Base-by-base conservation (phyloP, 2,113 vertebrate species). In the Bostrychus sinensis region DNA sequence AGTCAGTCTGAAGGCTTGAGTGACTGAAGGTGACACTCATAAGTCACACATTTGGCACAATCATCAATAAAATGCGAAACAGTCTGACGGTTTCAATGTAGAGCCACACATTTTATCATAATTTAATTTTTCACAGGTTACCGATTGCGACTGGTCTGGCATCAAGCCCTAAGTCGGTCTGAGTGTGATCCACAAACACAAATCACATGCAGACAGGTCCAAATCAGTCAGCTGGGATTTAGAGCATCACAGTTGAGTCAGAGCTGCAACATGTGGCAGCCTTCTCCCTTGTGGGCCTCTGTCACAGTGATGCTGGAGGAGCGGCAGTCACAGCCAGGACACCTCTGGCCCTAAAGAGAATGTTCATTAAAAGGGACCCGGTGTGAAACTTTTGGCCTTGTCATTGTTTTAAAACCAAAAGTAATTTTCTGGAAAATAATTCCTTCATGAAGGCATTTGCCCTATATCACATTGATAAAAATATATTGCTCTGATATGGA, bases 251-350 rank as follows among this genome's bases (percentile, higher is more conserved):
- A 30, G 66, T 51, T 70, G 76, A 78, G 46, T 64, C 72, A 56
- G 36, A 46, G 53, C 56, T 43, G 39, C 20, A 48, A 17, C 59
- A 64, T 62, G 59, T 36, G 70, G 57, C 81, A 70, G 62, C 77
- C 53, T 62, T 46, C 37, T 53, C 53, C 75, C 68, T 66, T 9
- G 48, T 56, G 66, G 67, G 20, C 54, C 53, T 56, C 51, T 70
- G 23, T 86, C 73, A 83, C 66, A 77, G 64, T 76, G 75, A 86
- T 72, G 70, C 22, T 36, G 57, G 25, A 57, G 81, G 72, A 83
- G 63, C 79, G 57, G 39, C n/a, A 0, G 53, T 75, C 78, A 57
- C 72, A 74, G 78, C 56, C 41, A 37, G 53, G 54, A 57, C 46
- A 57, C 51, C 36, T 20, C 39, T 17, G 20, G 53, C 51, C 66